A percentile compares a stretch with the other conserved stretches of the same genome.
Conservation (phyloP, 2,888 invertebrate genomes). For the Diarsia rubi region DNA sequence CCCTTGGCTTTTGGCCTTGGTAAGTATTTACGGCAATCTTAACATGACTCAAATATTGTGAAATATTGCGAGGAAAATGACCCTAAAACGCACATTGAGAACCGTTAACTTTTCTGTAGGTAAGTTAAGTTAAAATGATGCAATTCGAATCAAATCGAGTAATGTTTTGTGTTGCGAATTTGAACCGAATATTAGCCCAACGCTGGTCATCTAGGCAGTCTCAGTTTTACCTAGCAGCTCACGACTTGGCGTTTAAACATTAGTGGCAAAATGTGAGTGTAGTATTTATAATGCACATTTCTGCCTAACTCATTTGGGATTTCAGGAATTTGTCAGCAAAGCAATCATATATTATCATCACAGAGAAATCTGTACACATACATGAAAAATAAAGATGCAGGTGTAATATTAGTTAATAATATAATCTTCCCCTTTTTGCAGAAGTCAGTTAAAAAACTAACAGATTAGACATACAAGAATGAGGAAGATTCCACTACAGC, state of each 20-base stretch:
- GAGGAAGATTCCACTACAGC: not conserved
- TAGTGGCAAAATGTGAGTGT: no score
- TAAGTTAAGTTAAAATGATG: constrained; percentile 24
- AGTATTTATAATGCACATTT: not conserved
- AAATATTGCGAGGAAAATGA: constrained; percentile 33
- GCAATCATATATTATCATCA: no score
- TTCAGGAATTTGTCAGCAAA: no score
- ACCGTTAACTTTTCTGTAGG: constrained; percentile 30
- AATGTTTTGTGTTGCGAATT: not conserved
- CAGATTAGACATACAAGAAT: no score
- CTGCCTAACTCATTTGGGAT: no score
- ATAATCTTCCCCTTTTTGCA: no score
- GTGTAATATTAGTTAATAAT: no score
- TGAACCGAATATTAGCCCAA: not conserved
- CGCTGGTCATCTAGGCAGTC: not conserved
- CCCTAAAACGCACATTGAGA: constrained; percentile 1
- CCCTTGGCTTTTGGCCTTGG: constrained; percentile 30
- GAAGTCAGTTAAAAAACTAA: no score
- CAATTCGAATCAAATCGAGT: constrained; percentile 22
- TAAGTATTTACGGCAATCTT: constrained; percentile 16
- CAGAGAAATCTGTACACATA: no score
- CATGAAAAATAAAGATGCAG: no score
- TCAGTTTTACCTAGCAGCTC: not conserved
- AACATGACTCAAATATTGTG: constrained; percentile 23
- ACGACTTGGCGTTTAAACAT: not conserved